Percentiles rank a stretch among this genome's conserved stretches.
Evolutionary conservation across 64 coral and sea anemone species (phyloP).

Genomic region (Trachythela sp.): DNA sequence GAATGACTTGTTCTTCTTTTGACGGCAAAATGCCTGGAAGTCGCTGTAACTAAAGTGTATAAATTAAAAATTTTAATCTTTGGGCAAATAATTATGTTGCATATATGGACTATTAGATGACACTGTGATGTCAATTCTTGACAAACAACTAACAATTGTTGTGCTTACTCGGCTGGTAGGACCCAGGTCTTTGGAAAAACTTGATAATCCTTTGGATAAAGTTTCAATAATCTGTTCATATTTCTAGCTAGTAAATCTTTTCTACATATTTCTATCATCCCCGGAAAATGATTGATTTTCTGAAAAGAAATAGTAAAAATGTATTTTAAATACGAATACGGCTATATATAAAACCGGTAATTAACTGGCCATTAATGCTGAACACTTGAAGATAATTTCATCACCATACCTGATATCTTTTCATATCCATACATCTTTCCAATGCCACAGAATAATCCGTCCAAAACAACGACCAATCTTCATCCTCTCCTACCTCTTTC

Average conservation of each 20-base stretch:
- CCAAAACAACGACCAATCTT: constrained; percentile 95
- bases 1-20: constrained; percentile 92
- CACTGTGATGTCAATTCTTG: too few relatives aligned
- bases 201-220: constrained; percentile 95
- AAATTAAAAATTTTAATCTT: neutral
- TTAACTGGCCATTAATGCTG: too few relatives aligned
- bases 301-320: constrained; percentile 24
- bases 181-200: constrained; percentile 94
- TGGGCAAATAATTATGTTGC: neutral
- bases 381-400: neutral
- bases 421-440: constrained; percentile 99
- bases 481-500: constrained; percentile 96
- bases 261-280: constrained; percentile 98
- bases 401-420: constrained; percentile 75
- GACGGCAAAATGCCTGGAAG: constrained; percentile 78
- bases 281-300: constrained; percentile 99
- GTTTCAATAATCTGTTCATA: constrained; percentile 97
- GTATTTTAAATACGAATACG: neutral
- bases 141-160: neutral
- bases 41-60: constrained; percentile 63
- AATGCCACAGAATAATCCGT: constrained; percentile 90
- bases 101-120: too few relatives aligned
- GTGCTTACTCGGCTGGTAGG: constrained; percentile 82
- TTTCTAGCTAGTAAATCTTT: constrained; percentile 93
- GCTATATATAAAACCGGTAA: too few relatives aligned